Conservation (phyloP, 2,888 invertebrate species). For the Nemurella pictetii region DNA sequence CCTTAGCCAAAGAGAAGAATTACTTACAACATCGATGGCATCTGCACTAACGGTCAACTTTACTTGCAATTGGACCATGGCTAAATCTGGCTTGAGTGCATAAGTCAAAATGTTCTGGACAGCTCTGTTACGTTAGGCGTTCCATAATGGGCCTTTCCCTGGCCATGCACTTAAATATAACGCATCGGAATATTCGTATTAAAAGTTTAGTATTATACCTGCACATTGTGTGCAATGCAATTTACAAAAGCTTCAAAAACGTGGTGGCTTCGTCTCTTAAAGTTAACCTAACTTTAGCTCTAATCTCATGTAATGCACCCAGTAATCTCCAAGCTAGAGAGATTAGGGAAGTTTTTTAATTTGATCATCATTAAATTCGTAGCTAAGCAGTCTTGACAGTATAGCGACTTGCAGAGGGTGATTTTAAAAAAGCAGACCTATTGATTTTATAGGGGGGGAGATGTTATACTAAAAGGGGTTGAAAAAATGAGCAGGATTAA, state of each 20-base stretch:
- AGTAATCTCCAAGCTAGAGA: neutral
- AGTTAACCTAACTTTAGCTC: neutral
- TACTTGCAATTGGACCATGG: neutral
- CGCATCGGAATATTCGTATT: neutral
- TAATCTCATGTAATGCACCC: slow-evolving; percentile 7
- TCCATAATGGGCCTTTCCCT: neutral
- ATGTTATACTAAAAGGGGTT: slow-evolving; percentile 29
- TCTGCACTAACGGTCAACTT: slow-evolving; percentile 1
- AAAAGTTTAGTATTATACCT: too few relatives aligned
- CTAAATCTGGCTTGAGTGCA: neutral
- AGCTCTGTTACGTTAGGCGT: neutral
- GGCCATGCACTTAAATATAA: neutral
- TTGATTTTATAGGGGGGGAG: slow-evolving; percentile 21
- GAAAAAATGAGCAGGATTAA: slow-evolving; percentile 6
- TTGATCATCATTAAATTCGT: slow-evolving; percentile 21
- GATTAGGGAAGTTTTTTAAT: slow-evolving; percentile 25
- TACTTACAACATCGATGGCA: neutral
- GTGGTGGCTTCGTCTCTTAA: neutral
- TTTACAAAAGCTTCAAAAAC: neutral
- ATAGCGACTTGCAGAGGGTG: neutral
- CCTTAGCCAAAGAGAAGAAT: neutral
- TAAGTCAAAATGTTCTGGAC: neutral
- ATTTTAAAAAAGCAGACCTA: slow-evolving; percentile 23
- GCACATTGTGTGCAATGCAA: neutral
- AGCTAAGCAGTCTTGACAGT: slow-evolving; percentile 7